Base-by-base conservation (phyloP, 2,888 invertebrate genomes). In the Endotricha flammealis region DNA sequence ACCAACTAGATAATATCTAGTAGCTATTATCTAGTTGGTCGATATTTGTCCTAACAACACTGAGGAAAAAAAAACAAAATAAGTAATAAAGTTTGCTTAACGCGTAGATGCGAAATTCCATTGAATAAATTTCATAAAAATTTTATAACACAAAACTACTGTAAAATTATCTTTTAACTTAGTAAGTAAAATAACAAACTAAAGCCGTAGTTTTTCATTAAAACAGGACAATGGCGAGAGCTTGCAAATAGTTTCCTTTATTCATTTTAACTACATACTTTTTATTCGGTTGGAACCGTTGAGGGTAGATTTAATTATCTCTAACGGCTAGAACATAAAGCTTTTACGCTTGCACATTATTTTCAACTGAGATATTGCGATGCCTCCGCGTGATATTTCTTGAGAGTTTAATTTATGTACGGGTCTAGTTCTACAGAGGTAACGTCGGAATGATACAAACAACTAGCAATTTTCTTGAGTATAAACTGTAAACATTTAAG, bases 281-380 rank as follows among this genome's bases (percentile, higher is more conserved):
- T 58, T 54, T 62, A 56, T 55, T 55, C 46, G 37, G 32, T 20
- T 34, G 16, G 36, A 32, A 40, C 42, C 49, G 44, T 43, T 41
- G 48, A 44, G 48, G 51, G 50, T 38, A 56, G 56, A 60, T 59
- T 64, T 63, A 63, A 64, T 64, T 64, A 64, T 63, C 41, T 51
- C 46, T 46, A 54, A 54, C 53, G 55, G 53, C 52, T 46, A 42
- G 49, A 48, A 58, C 63, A 61, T 58, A 61, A 64, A 62, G 61
- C 56, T 58, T 57, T 57, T 56, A 50, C 55, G 48, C 48, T 57
- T 44, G 48, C 44, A 48, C 58, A 38, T 53, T 53, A 50, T 53
- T 55, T 57, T 55, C 49, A 42, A 47, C 41, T 41, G 47, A 42
- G 43, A 42, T 41, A 53, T 53, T 48, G 46, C 47, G 50, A 43